A percentile compares a stretch with the other conserved stretches of the same genome.
Evolutionary conservation across 1,140 invertebrate species (phyloP).

Genomic region (Augochlora pura): DNA sequence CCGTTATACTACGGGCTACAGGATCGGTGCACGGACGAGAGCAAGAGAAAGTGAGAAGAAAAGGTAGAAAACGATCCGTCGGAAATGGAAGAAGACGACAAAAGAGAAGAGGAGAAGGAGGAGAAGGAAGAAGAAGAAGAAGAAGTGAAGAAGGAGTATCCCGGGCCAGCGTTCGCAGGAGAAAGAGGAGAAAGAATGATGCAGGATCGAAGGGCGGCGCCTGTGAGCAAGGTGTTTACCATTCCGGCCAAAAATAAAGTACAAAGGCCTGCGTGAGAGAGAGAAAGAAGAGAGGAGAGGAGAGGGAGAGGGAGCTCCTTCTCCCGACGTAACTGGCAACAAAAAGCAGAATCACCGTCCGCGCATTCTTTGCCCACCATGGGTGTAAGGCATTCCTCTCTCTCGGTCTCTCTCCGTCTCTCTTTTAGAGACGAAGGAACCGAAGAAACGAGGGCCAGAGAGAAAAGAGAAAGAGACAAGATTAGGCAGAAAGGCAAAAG

Average conservation of each 20-base stretch:
- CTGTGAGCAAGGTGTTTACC: slow-evolving; percentile 78
- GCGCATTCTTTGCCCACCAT: slow-evolving; percentile 62
- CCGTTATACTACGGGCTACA: not conserved
- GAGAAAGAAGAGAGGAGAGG: not conserved
- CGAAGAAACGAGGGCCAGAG: not conserved
- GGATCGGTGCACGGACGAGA: not conserved
- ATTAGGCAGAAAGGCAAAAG: too few relatives aligned
- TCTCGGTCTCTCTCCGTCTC: too few relatives aligned
- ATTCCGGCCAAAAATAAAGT: slow-evolving; percentile 77
- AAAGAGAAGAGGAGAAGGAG: slow-evolving; percentile 12
- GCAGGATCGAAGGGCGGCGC: slow-evolving; percentile 70
- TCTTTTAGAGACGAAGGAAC: slow-evolving; percentile 17
- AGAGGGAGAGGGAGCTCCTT: slow-evolving; percentile 11
- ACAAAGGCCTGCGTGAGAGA: slow-evolving; percentile 57
- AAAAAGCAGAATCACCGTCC: slow-evolving; percentile 70
- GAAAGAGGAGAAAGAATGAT: slow-evolving; percentile 58
- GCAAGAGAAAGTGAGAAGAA: slow-evolving; percentile 42
- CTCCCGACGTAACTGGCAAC: slow-evolving; percentile 68
- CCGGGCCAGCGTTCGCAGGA: not conserved
- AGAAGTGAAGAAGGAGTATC: too few relatives aligned
- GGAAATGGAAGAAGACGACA: slow-evolving; percentile 1
- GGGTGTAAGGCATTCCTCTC: slow-evolving; percentile 55
- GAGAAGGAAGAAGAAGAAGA: not conserved
- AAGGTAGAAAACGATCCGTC: slow-evolving; percentile 34
- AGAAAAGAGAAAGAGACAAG: not conserved